phyloP scores from a whole-genome alignment of 2,888 invertebrate genomes.

The Therioaphis trifolii region DNA sequence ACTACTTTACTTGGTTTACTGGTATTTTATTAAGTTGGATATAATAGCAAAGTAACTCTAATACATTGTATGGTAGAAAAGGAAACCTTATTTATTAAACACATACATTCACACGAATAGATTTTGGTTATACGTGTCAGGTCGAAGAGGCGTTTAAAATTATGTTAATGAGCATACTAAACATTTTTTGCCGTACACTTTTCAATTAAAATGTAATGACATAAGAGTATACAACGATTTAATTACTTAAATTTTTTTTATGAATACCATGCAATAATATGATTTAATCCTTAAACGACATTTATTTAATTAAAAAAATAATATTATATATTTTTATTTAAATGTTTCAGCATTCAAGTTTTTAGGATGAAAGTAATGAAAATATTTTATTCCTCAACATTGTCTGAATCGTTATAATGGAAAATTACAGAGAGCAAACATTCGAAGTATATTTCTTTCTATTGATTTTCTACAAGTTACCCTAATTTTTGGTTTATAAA shows the following conservation, averaged over 20 bases:
- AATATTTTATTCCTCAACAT: background rate
- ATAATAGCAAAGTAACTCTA: constrained; percentile 8
- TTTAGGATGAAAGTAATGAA: background rate
- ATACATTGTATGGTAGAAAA: background rate
- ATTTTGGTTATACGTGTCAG: constrained; percentile 4
- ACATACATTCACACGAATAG: background rate
- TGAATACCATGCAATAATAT: background rate
- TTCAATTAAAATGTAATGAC: background rate
- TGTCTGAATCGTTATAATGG: background rate
- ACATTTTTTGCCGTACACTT: background rate
- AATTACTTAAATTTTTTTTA: background rate
- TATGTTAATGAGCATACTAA: background rate
- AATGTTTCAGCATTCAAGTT: background rate
- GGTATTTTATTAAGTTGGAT: background rate
- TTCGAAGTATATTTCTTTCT: background rate
- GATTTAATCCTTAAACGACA: background rate
- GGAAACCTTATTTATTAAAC: constrained; percentile 38
- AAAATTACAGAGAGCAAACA: background rate
- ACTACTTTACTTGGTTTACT: background rate
- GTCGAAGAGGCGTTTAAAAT: background rate
- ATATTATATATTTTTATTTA: background rate
- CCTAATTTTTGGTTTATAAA: background rate
- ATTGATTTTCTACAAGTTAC: constrained; percentile 1
- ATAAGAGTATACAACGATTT: background rate
- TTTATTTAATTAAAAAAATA: background rate